Conservation (phyloP, 2,888 invertebrate genomes). For the Sisyra nigra region DNA sequence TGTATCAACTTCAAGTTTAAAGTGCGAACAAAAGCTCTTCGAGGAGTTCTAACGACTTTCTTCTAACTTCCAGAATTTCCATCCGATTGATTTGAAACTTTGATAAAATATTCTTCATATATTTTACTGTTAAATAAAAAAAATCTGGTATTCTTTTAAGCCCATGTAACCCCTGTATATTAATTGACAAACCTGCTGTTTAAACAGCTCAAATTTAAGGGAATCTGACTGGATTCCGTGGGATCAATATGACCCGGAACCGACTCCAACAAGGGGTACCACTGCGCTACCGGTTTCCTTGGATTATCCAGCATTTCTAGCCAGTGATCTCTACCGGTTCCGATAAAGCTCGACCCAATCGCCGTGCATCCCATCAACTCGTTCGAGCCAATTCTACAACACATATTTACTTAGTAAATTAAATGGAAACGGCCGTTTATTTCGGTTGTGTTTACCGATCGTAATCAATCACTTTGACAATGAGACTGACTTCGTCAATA, state of each 20-base stretch:
- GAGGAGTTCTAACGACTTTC: too few relatives aligned
- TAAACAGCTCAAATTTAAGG: slow-evolving; percentile 47
- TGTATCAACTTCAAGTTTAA: too few relatives aligned
- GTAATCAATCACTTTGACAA: slow-evolving; percentile 78
- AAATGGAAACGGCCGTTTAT: neutral
- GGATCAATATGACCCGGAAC: slow-evolving; percentile 43
- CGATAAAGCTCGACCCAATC: slow-evolving; percentile 60
- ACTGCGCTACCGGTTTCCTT: slow-evolving; percentile 67
- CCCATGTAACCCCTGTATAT: too few relatives aligned
- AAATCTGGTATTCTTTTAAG: too few relatives aligned
- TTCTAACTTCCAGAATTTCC: too few relatives aligned
- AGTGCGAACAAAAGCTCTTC: too few relatives aligned
- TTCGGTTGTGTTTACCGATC: slow-evolving; percentile 46
- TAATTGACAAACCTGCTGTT: slow-evolving; percentile 38
- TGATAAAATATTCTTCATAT: too few relatives aligned
- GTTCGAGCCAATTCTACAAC: slow-evolving; percentile 64
- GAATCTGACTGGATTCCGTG: slow-evolving; percentile 34
- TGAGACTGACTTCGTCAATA: slow-evolving; percentile 63
- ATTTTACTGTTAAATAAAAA: too few relatives aligned
- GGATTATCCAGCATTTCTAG: slow-evolving; percentile 71
- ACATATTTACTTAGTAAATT: neutral
- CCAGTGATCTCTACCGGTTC: slow-evolving; percentile 71
- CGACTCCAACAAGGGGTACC: slow-evolving; percentile 64
- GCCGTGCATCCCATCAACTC: slow-evolving; percentile 74
- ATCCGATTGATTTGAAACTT: too few relatives aligned